These are phyloP conservation scores for Microcebus griseorufus DNA, from an alignment of 2,113 vertebrate species.

Conservation along the genomic window DNA sequence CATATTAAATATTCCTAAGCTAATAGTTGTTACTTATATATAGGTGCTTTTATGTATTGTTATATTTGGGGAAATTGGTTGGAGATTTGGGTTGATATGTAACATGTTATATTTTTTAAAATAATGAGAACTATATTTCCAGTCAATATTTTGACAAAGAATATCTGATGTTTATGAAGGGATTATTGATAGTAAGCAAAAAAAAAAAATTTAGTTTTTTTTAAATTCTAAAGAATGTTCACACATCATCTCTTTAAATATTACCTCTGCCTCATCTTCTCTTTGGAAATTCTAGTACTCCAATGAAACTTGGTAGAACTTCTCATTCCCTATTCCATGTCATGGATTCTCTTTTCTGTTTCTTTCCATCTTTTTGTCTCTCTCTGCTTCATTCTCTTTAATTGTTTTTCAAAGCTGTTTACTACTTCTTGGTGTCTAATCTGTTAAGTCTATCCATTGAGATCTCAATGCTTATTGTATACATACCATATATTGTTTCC, in stretches of 20 bases:
- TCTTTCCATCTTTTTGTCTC: neutral
- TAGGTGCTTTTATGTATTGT: neutral
- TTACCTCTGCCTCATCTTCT: neutral
- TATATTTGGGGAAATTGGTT: neutral
- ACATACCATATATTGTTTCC: neutral
- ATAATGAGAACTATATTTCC: neutral
- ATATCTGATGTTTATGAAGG: neutral
- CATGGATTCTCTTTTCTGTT: neutral
- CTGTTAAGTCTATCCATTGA: neutral
- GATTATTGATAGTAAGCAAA: neutral
- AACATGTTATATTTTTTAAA: neutral
- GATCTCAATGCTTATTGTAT: neutral
- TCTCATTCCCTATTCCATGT: neutral
- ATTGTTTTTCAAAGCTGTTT: neutral
- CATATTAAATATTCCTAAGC: neutral
- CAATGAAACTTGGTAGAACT: neutral
- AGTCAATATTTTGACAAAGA: neutral
- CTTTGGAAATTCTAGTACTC: neutral
- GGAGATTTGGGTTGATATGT: neutral
- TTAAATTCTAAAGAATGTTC: neutral
- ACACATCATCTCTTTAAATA: neutral
- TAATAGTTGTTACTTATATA: no score
- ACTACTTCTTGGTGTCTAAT: neutral
- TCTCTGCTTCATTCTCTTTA: neutral
- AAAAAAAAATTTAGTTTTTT: neutral